phyloP scores from a whole-genome alignment of 2,888 invertebrate species.

The Galerucella pusilla region DNA sequence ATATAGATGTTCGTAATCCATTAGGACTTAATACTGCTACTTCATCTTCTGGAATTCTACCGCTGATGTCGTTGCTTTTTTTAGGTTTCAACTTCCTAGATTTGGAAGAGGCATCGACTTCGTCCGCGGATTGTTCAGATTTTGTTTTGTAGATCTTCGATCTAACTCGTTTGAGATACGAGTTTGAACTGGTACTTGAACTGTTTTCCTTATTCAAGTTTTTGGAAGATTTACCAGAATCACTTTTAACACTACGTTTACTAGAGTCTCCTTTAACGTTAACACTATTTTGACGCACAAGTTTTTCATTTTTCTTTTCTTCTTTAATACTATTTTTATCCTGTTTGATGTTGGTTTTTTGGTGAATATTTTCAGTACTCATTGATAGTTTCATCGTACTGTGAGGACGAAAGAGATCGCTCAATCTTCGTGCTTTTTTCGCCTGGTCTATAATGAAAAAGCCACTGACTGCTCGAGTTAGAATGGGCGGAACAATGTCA shows the following conservation, averaged over 20 bases:
- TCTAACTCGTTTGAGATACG: conserved; percentile 63
- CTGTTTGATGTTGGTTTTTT: conserved; percentile 48
- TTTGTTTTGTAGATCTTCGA: conserved; percentile 63
- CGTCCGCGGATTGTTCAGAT: conserved; percentile 52
- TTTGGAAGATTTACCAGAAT: conserved; percentile 27
- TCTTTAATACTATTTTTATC: conserved; percentile 46
- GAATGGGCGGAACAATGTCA: conserved; percentile 44
- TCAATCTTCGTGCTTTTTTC: conserved; percentile 58
- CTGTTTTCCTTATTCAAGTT: conserved; percentile 35
- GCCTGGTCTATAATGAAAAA: conserved; percentile 55
- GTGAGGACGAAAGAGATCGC: conserved; percentile 59
- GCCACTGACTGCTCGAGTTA: conserved; percentile 56
- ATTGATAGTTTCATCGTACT: conserved; percentile 48
- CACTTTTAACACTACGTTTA: conserved; percentile 32
- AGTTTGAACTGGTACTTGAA: conserved; percentile 48
- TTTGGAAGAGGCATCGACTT: conserved; percentile 55
- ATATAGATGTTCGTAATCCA: conserved; percentile 48
- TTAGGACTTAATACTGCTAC: conserved; percentile 49
- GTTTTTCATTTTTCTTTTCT: conserved; percentile 43
- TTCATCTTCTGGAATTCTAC: conserved; percentile 52
- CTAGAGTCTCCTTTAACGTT: conserved; percentile 37
- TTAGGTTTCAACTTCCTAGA: conserved; percentile 54
- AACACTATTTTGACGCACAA: conserved; percentile 35
- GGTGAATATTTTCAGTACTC: conserved; percentile 57
- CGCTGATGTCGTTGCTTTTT: conserved; percentile 41